These are phyloP conservation scores for Drosophila subquinaria DNA, from an alignment of 2,888 invertebrate genomes.

Conservation along the genomic window DNA sequence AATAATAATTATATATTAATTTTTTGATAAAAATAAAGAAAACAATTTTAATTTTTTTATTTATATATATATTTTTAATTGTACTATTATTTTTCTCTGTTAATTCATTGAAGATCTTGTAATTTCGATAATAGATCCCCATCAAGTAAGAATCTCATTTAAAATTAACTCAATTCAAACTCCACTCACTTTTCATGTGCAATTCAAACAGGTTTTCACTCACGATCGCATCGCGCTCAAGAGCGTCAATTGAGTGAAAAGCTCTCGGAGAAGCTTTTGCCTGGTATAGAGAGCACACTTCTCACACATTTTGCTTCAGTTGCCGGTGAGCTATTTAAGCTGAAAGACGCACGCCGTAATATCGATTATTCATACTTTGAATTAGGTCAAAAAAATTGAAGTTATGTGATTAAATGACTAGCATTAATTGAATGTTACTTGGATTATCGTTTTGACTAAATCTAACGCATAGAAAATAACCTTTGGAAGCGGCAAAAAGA, in stretches of 20 bases:
- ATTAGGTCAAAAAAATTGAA: not conserved
- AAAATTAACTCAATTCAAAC: not conserved
- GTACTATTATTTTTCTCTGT: no score
- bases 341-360: not conserved
- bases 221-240: slow-evolving; percentile 11
- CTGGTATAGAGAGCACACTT: not conserved
- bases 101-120: not conserved
- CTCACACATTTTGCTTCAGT: slow-evolving; percentile 8
- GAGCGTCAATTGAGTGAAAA: slow-evolving; percentile 2
- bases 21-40: no score
- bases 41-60: no score
- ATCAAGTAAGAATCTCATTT: slow-evolving; percentile 72
- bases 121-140: not conserved
- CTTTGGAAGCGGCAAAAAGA: slow-evolving; percentile 18
- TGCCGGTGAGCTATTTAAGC: slow-evolving; percentile 1
- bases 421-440: not conserved
- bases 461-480: slow-evolving; percentile 23
- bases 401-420: slow-evolving; percentile 4
- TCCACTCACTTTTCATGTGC: not conserved
- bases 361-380: not conserved
- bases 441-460: not conserved
- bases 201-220: slow-evolving; percentile 1
- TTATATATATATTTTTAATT: no score
- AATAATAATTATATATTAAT: no score
- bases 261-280: slow-evolving; percentile 7